A percentile compares a stretch with the other conserved stretches of the same genome.
Evolutionary conservation across 2,888 invertebrate species (phyloP).

Genomic region (Lasius fuliginosus): DNA sequence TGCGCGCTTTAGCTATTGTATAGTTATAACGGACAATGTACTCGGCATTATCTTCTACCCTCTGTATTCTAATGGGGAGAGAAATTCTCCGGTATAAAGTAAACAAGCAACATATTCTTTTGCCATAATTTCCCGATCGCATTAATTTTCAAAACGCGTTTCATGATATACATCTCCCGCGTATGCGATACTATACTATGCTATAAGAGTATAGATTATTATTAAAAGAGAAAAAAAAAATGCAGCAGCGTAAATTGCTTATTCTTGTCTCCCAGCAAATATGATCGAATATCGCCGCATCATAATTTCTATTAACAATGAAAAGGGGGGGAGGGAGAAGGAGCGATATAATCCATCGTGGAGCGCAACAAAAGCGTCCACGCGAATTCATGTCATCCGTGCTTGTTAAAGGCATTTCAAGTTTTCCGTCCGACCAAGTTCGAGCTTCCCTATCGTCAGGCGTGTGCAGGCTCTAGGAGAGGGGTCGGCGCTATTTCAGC

Average conservation of each 20-base stretch:
- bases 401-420: conserved; percentile 53
- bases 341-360: neutral
- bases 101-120: neutral
- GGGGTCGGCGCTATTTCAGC: conserved; percentile 65
- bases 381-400: conserved; percentile 36
- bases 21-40: neutral
- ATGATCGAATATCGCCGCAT: neutral
- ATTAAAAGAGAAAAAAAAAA: neutral
- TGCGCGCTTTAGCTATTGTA: conserved; percentile 27
- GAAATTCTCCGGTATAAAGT: neutral
- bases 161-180: neutral
- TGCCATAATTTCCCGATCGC: neutral
- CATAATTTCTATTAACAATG: conserved; percentile 27
- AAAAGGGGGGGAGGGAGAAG: neutral
- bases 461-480: conserved; percentile 27
- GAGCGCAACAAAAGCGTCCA: conserved; percentile 30
- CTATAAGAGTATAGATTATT: neutral
- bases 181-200: neutral
- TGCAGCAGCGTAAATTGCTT: neutral
- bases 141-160: neutral
- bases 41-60: neutral
- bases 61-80: neutral
- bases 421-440: conserved; percentile 55
- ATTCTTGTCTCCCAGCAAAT: neutral
- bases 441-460: conserved; percentile 36